A percentile compares a stretch with the other conserved stretches of the same genome.
phyloP scores from a whole-genome alignment of 2,113 vertebrate genomes.

The Saccopteryx bilineata region DNA sequence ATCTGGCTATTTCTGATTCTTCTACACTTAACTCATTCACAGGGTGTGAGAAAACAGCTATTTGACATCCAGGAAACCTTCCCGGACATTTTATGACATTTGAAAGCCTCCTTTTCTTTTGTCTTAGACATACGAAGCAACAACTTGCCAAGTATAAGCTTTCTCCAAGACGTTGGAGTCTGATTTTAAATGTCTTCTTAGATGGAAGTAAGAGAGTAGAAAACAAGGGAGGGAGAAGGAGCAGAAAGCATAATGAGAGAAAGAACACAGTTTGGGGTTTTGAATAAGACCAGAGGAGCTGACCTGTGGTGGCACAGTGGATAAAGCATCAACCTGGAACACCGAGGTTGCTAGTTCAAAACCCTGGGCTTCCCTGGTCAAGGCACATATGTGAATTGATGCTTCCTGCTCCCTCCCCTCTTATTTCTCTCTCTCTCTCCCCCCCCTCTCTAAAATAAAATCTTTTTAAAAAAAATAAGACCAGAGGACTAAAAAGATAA shows the following conservation, averaged over 20 bases:
- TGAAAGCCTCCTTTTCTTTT: constrained; percentile 46
- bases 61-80: constrained; percentile 53
- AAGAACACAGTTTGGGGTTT: not conserved
- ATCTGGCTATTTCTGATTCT: constrained; percentile 64
- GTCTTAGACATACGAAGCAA: constrained; percentile 36
- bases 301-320: no score
- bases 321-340: no score
- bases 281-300: not conserved
- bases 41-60: constrained; percentile 25
- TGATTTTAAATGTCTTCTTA: constrained; percentile 28
- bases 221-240: not conserved
- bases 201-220: not conserved
- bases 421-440: no score
- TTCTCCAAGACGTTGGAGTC: not conserved
- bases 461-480: not conserved
- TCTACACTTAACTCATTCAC: constrained; percentile 60
- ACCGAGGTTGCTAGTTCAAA: no score
- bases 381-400: no score
- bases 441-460: no score
- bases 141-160: constrained; percentile 19
- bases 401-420: no score
- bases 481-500: not conserved
- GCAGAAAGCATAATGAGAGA: not conserved
- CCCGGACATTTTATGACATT: constrained; percentile 39
- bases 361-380: no score